Evolutionary conservation across 2,888 invertebrate species (phyloP).

Genomic region (Agrotis exclamationis): DNA sequence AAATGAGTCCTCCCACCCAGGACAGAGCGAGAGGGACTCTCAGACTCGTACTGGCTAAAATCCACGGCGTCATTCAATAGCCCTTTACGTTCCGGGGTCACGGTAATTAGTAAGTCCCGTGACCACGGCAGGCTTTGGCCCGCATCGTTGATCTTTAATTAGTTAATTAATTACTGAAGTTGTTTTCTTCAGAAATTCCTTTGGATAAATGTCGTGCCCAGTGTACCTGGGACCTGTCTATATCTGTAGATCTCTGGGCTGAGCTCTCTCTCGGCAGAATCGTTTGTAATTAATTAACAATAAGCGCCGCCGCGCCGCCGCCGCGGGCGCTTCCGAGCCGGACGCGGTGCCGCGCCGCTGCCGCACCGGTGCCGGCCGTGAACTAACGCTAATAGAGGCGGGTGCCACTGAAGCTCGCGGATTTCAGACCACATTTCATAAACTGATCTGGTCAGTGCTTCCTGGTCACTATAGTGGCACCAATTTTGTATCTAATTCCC

Average conservation of each 20-base stretch:
- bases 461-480: too few relatives aligned
- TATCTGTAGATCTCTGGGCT: slow-evolving; percentile 33
- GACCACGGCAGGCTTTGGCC: too few relatives aligned
- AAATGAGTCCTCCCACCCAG: too few relatives aligned
- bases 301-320: slow-evolving; percentile 68
- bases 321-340: slow-evolving; percentile 70
- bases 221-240: slow-evolving; percentile 45
- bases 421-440: slow-evolving; percentile 5
- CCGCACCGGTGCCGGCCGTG: slow-evolving; percentile 1
- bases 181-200: too few relatives aligned
- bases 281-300: slow-evolving; percentile 83
- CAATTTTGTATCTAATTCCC: too few relatives aligned
- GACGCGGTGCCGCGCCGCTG: slow-evolving; percentile 43
- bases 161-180: too few relatives aligned
- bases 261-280: slow-evolving; percentile 45
- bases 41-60: too few relatives aligned
- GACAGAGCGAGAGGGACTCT: too few relatives aligned
- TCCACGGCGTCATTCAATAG: too few relatives aligned
- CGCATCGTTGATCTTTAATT: too few relatives aligned
- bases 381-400: slow-evolving; percentile 25
- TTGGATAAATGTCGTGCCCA: neutral
- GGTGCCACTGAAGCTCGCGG: neutral
- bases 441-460: slow-evolving; percentile 4
- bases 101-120: too few relatives aligned
- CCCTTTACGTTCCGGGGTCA: too few relatives aligned